Conservation (phyloP, 2,113 vertebrate genomes). For the Pungitius pungitius region DNA sequence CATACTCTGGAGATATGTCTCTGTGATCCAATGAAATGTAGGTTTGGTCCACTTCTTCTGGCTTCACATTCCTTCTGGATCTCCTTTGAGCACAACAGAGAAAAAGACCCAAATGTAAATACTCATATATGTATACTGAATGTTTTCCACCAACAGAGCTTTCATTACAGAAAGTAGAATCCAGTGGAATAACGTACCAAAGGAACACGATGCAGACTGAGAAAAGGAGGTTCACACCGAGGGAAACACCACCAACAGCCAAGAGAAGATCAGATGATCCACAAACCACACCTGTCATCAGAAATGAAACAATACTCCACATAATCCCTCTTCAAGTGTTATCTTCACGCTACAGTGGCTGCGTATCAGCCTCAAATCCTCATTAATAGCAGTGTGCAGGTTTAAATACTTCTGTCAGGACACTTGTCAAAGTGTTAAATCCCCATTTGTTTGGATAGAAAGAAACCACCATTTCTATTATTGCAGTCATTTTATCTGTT, state of each 20-base stretch:
- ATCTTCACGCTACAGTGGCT: not conserved
- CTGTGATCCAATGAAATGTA: not conserved
- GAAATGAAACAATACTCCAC: not conserved
- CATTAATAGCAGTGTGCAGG: not conserved
- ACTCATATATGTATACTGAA: not conserved
- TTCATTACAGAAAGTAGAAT: not conserved
- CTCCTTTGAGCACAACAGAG: not conserved
- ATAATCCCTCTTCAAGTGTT: not conserved
- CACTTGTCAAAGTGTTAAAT: no score
- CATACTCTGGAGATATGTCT: not conserved
- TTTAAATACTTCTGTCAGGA: conserved; percentile 27
- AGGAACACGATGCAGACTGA: not conserved
- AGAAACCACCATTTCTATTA: no score
- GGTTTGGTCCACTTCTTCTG: not conserved
- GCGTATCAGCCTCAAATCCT: not conserved
- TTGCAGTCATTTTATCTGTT: no score
- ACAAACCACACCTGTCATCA: not conserved
- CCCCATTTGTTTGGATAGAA: no score
- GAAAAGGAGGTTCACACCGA: not conserved
- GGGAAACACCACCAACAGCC: conserved; percentile 1
- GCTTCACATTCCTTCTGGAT: not conserved
- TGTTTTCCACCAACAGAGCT: not conserved
- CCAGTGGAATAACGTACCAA: not conserved
- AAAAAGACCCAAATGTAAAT: not conserved
- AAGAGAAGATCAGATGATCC: not conserved